Evolutionary conservation across 23 tunicate species (phyloP).

Genomic region (Botrylloides violaceus): DNA sequence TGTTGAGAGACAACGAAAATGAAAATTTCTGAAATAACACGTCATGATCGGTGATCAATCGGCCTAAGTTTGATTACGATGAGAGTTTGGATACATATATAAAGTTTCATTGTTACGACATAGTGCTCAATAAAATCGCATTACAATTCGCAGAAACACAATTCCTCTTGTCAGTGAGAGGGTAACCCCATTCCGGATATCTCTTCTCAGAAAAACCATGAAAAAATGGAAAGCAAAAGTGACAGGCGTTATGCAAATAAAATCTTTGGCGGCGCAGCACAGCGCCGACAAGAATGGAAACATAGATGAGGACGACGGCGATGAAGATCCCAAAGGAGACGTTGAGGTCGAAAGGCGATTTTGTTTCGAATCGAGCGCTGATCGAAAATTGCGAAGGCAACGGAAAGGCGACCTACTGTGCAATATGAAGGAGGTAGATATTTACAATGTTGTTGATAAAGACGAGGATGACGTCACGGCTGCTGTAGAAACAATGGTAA

Average conservation of each 20-base stretch:
- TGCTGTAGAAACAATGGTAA: slow-evolving; percentile 38
- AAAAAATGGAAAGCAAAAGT: not conserved
- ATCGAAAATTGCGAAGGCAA: slow-evolving; percentile 33
- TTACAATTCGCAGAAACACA: too few relatives aligned
- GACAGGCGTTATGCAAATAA: not conserved
- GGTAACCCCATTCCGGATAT: too few relatives aligned
- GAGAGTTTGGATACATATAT: too few relatives aligned
- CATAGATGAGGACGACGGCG: not conserved
- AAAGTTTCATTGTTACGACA: too few relatives aligned
- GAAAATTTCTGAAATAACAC: too few relatives aligned
- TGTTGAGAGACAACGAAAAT: too few relatives aligned
- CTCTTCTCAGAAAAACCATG: not conserved
- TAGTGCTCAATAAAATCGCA: too few relatives aligned
- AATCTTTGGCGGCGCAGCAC: not conserved
- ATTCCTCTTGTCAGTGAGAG: too few relatives aligned
- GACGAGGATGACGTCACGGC: slow-evolving; percentile 72
- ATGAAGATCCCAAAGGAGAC: not conserved
- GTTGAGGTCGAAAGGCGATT: slow-evolving; percentile 16
- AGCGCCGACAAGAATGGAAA: not conserved
- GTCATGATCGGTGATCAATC: too few relatives aligned
- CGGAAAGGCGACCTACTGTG: slow-evolving; percentile 22
- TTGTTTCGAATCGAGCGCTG: slow-evolving; percentile 59
- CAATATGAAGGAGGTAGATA: slow-evolving; percentile 38
- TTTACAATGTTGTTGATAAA: slow-evolving; percentile 54
- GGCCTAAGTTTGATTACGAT: too few relatives aligned